Conservation (phyloP, 2,888 invertebrate species). For the Pinctada fucata region DNA sequence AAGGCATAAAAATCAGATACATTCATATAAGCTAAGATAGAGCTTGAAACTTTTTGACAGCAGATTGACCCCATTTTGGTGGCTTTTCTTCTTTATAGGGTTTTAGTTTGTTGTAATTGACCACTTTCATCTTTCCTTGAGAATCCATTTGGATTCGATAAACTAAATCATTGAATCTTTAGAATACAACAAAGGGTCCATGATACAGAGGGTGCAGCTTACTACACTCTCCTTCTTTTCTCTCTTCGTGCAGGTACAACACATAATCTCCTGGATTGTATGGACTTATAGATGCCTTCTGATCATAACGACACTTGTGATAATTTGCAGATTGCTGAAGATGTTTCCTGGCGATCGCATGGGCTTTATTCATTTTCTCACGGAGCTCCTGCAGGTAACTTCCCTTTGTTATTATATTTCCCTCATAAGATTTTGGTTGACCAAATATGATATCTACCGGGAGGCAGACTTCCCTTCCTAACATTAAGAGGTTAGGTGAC, state of each 20-base stretch:
- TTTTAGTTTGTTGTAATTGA: too few species aligned
- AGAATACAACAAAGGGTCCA: neutral
- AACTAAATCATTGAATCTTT: constrained; percentile 13
- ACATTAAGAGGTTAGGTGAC: constrained; percentile 42
- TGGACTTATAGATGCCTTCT: neutral
- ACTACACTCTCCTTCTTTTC: constrained; percentile 8
- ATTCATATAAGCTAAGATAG: too few species aligned
- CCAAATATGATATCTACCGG: constrained; percentile 37
- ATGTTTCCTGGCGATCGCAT: constrained; percentile 30
- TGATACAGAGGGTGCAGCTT: constrained; percentile 1
- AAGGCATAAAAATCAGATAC: too few species aligned
- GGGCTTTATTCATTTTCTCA: constrained; percentile 2
- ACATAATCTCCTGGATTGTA: constrained; percentile 13
- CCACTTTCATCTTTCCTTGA: too few species aligned
- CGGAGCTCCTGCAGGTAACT: constrained; percentile 14
- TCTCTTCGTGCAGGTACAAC: constrained; percentile 11
- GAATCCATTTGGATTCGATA: constrained; percentile 21
- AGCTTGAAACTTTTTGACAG: too few species aligned
- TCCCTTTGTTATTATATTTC: too few species aligned
- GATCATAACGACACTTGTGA: constrained; percentile 33
- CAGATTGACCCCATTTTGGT: too few species aligned
- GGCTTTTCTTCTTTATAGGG: too few species aligned
- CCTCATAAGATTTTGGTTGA: too few species aligned
- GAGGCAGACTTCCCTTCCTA: constrained; percentile 42
- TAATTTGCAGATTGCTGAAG: constrained; percentile 5